A percentile compares a stretch with the other conserved stretches of the same genome.
Conservation (phyloP, 2,797 vertebrate species). For the Sparidentex hasta region DNA sequence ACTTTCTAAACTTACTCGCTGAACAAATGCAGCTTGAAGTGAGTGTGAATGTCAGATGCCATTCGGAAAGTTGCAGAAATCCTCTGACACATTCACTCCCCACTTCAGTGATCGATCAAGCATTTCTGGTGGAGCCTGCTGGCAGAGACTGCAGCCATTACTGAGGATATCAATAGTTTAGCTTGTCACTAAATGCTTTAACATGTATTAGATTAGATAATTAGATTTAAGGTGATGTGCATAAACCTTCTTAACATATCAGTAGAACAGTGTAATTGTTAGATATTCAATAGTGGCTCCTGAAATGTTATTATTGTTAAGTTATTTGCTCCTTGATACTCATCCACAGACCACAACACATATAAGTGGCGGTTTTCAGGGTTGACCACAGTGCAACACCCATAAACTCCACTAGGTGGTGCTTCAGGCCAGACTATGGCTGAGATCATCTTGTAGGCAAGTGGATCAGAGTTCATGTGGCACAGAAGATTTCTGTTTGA, state of each 20-base stretch:
- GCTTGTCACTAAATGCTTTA: not conserved
- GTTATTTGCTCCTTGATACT: not conserved
- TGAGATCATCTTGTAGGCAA: not conserved
- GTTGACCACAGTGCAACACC: slow-evolving; percentile 9
- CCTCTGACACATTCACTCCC: too few relatives aligned
- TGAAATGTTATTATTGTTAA: not conserved
- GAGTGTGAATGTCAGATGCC: too few relatives aligned
- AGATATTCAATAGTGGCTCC: not conserved
- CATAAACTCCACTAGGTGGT: slow-evolving; percentile 55
- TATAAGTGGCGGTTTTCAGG: not conserved
- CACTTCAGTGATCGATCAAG: not conserved
- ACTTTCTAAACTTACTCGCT: too few relatives aligned
- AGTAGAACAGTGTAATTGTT: not conserved
- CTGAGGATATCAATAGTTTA: not conserved
- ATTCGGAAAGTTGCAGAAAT: too few relatives aligned
- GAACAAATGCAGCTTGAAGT: too few relatives aligned
- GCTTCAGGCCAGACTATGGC: slow-evolving; percentile 8
- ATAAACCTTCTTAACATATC: not conserved
- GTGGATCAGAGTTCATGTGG: not conserved
- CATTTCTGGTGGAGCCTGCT: not conserved
- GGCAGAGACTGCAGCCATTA: not conserved
- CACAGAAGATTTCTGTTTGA: not conserved
- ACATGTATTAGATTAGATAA: too few relatives aligned
- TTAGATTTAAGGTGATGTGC: not conserved
- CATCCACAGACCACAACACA: not conserved